Conservation (phyloP, 1,140 invertebrate species). For the Prorops nasuta region DNA sequence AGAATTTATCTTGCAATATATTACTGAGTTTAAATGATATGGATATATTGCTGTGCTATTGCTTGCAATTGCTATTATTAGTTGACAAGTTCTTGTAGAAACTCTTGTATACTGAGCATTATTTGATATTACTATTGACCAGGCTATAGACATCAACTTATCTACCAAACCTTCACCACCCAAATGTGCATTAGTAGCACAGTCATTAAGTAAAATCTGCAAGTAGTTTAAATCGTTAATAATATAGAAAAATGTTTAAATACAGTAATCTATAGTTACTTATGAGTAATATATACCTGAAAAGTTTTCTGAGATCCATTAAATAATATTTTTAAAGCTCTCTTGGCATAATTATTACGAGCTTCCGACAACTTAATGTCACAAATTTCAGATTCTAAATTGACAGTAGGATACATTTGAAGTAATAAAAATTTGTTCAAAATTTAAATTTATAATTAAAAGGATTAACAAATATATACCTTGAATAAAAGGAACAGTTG, state of each 20-base stretch:
- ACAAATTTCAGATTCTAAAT: conserved; percentile 46
- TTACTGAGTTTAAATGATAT: conserved; percentile 47
- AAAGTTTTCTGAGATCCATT: conserved; percentile 54
- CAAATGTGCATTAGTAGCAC: conserved; percentile 44
- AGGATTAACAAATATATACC: conserved; percentile 24
- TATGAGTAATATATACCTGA: conserved; percentile 33
- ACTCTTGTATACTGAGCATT: conserved; percentile 53
- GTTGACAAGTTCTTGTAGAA: conserved; percentile 50
- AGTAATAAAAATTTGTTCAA: conserved; percentile 2
- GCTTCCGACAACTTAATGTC: conserved; percentile 44
- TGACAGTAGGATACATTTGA: background rate
- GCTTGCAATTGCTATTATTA: conserved; percentile 51
- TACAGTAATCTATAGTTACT: conserved; percentile 1
- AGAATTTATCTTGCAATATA: background rate
- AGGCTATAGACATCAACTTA: conserved; percentile 50
- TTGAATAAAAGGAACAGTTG: conserved; percentile 42
- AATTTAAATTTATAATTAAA: conserved; percentile 6
- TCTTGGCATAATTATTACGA: conserved; percentile 49
- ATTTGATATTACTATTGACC: conserved; percentile 51
- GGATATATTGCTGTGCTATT: conserved; percentile 51
- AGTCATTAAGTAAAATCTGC: conserved; percentile 53
- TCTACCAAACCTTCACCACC: conserved; percentile 50
- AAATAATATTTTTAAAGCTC: conserved; percentile 50
- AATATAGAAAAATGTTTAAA: too few species aligned
- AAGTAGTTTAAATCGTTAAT: too few species aligned